Evolutionary conservation across 2,888 invertebrate genomes (phyloP).

Genomic region (Rotaria macrura): DNA sequence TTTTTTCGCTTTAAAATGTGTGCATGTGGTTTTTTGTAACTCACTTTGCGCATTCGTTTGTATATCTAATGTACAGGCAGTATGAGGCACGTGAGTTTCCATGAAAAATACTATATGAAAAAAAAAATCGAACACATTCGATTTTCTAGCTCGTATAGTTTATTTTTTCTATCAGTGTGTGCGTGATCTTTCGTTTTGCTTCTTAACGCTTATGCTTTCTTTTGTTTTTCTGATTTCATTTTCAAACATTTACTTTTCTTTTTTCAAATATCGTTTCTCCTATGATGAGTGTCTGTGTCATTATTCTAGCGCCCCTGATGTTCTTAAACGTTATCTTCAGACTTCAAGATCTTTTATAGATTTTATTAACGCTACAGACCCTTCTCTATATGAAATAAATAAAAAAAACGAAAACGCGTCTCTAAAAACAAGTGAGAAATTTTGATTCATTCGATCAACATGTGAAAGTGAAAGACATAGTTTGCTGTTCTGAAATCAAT

Average conservation of each 20-base stretch:
- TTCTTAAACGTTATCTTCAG: not conserved
- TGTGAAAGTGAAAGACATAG: no score
- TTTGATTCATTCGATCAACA: no score
- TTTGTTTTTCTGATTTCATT: no score
- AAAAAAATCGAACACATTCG: not conserved
- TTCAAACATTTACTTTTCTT: no score
- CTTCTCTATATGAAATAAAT: not conserved
- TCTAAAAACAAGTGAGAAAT: not conserved
- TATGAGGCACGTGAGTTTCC: not conserved
- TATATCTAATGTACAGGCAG: not conserved
- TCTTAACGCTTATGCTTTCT: no score
- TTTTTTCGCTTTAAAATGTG: not conserved
- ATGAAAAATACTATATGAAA: not conserved
- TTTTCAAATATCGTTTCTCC: no score
- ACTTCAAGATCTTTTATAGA: not conserved
- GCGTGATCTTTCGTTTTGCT: not conserved
- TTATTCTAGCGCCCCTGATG: not conserved
- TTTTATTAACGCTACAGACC: not conserved
- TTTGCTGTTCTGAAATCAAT: no score
- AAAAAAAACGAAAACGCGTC: not conserved
- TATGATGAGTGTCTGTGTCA: not conserved
- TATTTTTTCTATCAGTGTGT: not conserved
- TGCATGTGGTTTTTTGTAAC: not conserved
- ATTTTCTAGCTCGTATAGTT: not conserved
- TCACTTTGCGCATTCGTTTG: not conserved